A percentile compares a stretch with the other conserved stretches of the same genome.
These are phyloP conservation scores for Druceiella hillmani DNA, from an alignment of 2,888 invertebrate species.

Conservation along the genomic window DNA sequence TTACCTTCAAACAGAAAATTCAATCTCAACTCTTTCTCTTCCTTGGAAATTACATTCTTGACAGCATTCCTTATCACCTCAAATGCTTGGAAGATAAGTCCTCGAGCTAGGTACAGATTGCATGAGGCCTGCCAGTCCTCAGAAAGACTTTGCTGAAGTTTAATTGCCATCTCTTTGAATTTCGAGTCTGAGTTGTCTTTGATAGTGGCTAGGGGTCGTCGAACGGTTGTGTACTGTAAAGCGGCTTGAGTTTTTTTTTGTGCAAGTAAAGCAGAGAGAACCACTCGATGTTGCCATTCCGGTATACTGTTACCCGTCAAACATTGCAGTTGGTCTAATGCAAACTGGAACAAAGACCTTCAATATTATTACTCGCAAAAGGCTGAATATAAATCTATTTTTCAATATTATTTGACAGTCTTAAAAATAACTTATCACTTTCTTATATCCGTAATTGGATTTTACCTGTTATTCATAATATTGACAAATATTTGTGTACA, in stretches of 20 bases:
- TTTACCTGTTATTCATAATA: no score
- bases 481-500: no score
- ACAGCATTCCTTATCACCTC: slow-evolving; percentile 56
- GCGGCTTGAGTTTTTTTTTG: slow-evolving; percentile 67
- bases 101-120: slow-evolving; percentile 57
- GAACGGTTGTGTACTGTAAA: slow-evolving; percentile 60
- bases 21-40: slow-evolving; percentile 45
- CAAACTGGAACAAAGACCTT: slow-evolving; percentile 56
- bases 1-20: slow-evolving; percentile 59
- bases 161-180: no score
- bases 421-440: no score
- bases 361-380: slow-evolving; percentile 28
- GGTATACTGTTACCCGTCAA: slow-evolving; percentile 54
- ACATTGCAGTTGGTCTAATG: slow-evolving; percentile 60
- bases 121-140: slow-evolving; percentile 52
- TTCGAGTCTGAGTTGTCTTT: no score
- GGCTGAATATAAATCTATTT: no score
- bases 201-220: slow-evolving; percentile 53
- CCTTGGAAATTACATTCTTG: slow-evolving; percentile 33
- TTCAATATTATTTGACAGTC: no score
- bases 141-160: slow-evolving; percentile 29
- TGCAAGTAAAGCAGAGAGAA: slow-evolving; percentile 59
- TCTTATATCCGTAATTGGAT: no score
- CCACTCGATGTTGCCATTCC: slow-evolving; percentile 68
- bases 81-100: slow-evolving; percentile 60